Conservation (phyloP, 2,888 invertebrate species). For the Boloria euphrosyne region DNA sequence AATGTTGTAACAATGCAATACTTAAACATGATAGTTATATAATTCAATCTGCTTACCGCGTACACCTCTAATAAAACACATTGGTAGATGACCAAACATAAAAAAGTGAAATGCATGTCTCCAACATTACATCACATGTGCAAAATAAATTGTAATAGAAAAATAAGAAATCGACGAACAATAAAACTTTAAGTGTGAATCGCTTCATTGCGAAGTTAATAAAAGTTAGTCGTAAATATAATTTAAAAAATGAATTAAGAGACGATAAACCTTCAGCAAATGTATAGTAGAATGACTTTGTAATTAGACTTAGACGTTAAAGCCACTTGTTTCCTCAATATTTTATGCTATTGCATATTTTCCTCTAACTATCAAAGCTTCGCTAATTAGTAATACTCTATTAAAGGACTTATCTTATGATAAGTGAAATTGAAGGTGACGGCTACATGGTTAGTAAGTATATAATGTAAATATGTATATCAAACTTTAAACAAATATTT, state of each 20-base stretch:
- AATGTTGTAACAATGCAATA: slow-evolving; percentile 4
- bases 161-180: slow-evolving; percentile 47
- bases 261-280: no score
- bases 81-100: slow-evolving; percentile 56
- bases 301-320: no score
- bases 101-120: slow-evolving; percentile 66
- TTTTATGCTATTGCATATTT: no score
- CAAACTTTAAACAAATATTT: no score
- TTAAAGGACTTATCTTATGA: no score
- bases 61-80: slow-evolving; percentile 49
- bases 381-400: no score
- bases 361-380: no score
- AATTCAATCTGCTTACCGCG: slow-evolving; percentile 56
- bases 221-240: slow-evolving; percentile 42
- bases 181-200: slow-evolving; percentile 53
- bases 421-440: no score
- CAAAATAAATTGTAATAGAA: slow-evolving; percentile 49
- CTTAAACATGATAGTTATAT: slow-evolving; percentile 7
- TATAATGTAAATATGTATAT: background rate
- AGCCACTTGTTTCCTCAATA: no score
- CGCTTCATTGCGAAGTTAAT: slow-evolving; percentile 55
- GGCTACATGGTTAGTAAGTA: no score
- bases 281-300: no score
- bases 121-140: slow-evolving; percentile 53
- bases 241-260: background rate